Base-by-base conservation (phyloP, 2,888 invertebrate species). In the Caenorhabditis sp. region DNA sequence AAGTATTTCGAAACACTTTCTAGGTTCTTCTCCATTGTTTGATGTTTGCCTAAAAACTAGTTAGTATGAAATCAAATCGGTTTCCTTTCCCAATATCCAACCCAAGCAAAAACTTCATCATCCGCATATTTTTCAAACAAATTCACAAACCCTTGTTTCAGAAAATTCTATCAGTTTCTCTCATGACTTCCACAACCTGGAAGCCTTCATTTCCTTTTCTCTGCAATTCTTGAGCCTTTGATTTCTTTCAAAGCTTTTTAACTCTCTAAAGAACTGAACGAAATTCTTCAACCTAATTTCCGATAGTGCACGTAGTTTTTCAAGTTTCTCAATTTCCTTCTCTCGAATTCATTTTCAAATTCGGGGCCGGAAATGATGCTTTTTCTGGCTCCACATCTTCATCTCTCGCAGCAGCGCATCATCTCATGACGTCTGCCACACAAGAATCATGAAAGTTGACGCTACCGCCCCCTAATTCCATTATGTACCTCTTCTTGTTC, bases 401-500 rank as follows among this genome's bases (percentile, higher is more conserved):
- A 44, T 24, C 63, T 63, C 47, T 47, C 19, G 6, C 19, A 47
- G 19, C n/a, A 16, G 16, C 16, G 19, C 47, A 47, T 47, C 47
- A 47, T 47, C 19, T 38, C 28, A 47, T 79, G 79, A 79, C 79
- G 79, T 79, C 54, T 44, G 26, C 35, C 49, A 68, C 44, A 47
- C 58, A 76, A 70, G 63, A 70, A 79, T 79, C 79, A 64, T 68
- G 68, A 58, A 58, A 58, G 47, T 64, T 28, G 77, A 49, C 61
- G 59, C 35, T 35, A 66, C 51, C 68, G 54, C 61, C 56, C 64
- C 35, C 68, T 79, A 79, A 79, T 70, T 56, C 38, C 47, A 70
- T 79, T 70, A 79, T 61, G 77, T 77, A 69, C 77, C 69, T 79
- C 70, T 70, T 58, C 47, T 51, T 35, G 51, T 35, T 54, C 54